phyloP scores from a whole-genome alignment of 1,140 invertebrate genomes.

The Atopsyche davidsoni region DNA sequence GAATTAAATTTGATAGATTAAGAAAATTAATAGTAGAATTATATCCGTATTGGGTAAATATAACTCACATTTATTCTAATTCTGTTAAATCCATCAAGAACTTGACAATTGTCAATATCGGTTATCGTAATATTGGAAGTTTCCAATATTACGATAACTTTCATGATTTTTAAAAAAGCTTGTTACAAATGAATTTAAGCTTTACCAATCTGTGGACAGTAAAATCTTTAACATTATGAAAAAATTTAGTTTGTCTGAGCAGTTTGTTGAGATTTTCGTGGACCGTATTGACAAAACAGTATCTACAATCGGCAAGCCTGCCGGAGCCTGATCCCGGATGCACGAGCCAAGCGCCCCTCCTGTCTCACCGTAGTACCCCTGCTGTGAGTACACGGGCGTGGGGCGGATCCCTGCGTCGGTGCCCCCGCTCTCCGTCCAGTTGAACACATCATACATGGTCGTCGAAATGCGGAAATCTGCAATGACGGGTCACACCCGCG shows the following conservation, averaged over 20 bases:
- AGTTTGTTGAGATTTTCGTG: no score
- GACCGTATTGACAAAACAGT: slow-evolving; percentile 9
- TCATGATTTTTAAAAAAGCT: not conserved
- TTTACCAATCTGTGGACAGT: no score
- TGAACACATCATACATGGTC: slow-evolving; percentile 72
- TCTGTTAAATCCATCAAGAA: no score
- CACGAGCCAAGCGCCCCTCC: slow-evolving; percentile 17
- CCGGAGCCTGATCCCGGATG: slow-evolving; percentile 25
- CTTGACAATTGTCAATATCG: no score
- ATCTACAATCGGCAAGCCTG: slow-evolving; percentile 7
- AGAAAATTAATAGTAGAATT: no score
- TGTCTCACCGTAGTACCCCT: slow-evolving; percentile 26
- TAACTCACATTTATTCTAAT: no score
- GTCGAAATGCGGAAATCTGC: slow-evolving; percentile 63
- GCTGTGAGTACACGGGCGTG: slow-evolving; percentile 11
- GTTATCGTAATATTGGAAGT: no score
- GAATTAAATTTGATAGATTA: no score
- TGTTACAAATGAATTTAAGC: not conserved
- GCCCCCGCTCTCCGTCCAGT: slow-evolving; percentile 48
- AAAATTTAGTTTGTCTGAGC: no score
- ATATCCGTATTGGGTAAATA: no score
- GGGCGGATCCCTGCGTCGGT: slow-evolving; percentile 6
- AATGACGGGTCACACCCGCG: slow-evolving; percentile 32
- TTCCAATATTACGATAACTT: no score
- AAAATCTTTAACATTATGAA: no score